A percentile compares a stretch with the other conserved stretches of the same genome.
Evolutionary conservation across 1,140 invertebrate species (phyloP).

Genomic region (Sitophilus oryzae): DNA sequence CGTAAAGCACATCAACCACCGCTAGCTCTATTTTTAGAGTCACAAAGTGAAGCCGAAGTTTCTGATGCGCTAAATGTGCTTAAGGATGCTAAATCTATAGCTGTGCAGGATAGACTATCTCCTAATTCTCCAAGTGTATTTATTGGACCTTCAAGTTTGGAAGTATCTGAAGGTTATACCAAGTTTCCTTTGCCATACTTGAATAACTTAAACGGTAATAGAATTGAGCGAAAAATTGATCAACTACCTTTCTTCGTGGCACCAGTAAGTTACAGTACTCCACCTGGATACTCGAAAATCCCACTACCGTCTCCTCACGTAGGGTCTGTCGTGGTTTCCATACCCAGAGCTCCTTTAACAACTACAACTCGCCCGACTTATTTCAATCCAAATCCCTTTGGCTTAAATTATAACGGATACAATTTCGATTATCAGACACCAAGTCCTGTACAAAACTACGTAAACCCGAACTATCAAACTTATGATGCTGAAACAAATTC

Average conservation of each 20-base stretch:
- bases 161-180: slow-evolving; percentile 61
- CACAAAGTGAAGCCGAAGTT: slow-evolving; percentile 48
- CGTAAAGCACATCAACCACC: slow-evolving; percentile 73
- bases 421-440: neutral
- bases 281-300: slow-evolving; percentile 73
- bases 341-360: slow-evolving; percentile 6
- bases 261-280: slow-evolving; percentile 73
- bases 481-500: neutral
- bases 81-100: slow-evolving; percentile 64
- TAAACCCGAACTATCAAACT: neutral
- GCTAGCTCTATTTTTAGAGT: slow-evolving; percentile 68
- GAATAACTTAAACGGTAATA: slow-evolving; percentile 63
- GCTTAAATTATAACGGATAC: neutral
- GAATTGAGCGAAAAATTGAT: slow-evolving; percentile 65
- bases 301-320: slow-evolving; percentile 78
- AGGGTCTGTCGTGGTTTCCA: slow-evolving; percentile 69
- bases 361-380: slow-evolving; percentile 10
- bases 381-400: slow-evolving; percentile 1
- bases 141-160: slow-evolving; percentile 68
- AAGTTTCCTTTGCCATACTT: slow-evolving; percentile 79
- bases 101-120: slow-evolving; percentile 65
- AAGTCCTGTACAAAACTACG: neutral
- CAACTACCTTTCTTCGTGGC: slow-evolving; percentile 77
- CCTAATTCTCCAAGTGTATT: slow-evolving; percentile 66
- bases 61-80: slow-evolving; percentile 62